These are phyloP conservation scores for Agelastica alni DNA, from an alignment of 2,888 invertebrate genomes.

Conservation along the genomic window DNA sequence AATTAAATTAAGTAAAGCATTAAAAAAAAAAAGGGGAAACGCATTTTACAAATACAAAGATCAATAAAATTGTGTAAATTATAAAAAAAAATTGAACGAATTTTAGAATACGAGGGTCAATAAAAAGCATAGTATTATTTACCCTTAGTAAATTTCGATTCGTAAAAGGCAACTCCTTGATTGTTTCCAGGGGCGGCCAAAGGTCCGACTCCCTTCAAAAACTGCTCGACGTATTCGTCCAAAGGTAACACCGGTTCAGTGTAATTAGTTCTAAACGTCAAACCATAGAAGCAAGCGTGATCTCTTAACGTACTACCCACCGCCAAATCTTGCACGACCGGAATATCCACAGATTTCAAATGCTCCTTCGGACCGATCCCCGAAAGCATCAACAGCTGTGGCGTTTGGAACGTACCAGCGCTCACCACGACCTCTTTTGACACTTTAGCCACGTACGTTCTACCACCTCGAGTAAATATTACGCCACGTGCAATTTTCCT, in stretches of 20 bases:
- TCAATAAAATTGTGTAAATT: too few relatives aligned
- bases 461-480: constrained; percentile 66
- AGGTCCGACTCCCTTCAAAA: constrained; percentile 32
- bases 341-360: constrained; percentile 63
- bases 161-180: constrained; percentile 41
- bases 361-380: constrained; percentile 73
- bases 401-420: constrained; percentile 79
- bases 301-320: constrained; percentile 80
- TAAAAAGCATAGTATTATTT: neutral
- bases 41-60: too few relatives aligned
- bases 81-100: too few relatives aligned
- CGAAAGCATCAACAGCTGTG: constrained; percentile 81
- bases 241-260: constrained; percentile 46
- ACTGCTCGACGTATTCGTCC: constrained; percentile 61
- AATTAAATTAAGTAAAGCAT: too few relatives aligned
- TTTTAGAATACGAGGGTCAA: too few relatives aligned
- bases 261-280: constrained; percentile 71
- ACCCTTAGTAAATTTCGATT: constrained; percentile 35
- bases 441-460: constrained; percentile 61
- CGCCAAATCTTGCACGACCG: constrained; percentile 66
- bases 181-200: constrained; percentile 38
- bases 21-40: too few relatives aligned
- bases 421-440: constrained; percentile 75
- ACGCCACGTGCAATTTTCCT: constrained; percentile 68
- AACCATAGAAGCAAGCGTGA: constrained; percentile 71